phyloP scores from a whole-genome alignment of 2,888 invertebrate genomes.

The Onchidella celtica region DNA sequence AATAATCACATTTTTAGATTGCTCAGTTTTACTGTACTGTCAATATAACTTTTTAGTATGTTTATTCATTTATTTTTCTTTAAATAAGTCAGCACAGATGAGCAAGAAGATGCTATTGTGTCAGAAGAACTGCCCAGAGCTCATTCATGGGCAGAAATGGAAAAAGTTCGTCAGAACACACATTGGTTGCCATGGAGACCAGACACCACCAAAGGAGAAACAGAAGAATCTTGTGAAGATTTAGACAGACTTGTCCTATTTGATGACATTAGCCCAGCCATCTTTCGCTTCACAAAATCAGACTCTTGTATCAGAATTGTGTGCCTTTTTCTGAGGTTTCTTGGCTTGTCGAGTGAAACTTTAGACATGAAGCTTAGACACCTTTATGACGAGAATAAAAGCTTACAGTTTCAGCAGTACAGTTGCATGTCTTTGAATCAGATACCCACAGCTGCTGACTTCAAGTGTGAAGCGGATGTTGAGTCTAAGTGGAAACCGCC shows the following conservation, averaged over 20 bases:
- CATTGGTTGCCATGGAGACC: constrained; percentile 80
- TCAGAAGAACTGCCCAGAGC: constrained; percentile 55
- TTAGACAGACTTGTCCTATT: constrained; percentile 78
- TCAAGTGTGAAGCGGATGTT: constrained; percentile 22
- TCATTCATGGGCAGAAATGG: constrained; percentile 77
- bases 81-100: constrained; percentile 60
- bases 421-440: constrained; percentile 8
- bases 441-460: constrained; percentile 19
- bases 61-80: not conserved
- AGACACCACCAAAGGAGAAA: constrained; percentile 65
- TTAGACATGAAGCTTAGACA: constrained; percentile 29
- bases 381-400: not conserved
- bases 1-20: not conserved
- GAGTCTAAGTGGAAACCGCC: constrained; percentile 41
- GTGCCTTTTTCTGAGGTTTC: constrained; percentile 50
- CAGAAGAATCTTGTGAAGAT: constrained; percentile 80
- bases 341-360: constrained; percentile 41
- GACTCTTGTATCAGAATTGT: constrained; percentile 45
- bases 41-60: not conserved
- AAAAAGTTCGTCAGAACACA: constrained; percentile 72
- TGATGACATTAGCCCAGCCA: constrained; percentile 76
- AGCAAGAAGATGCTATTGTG: constrained; percentile 65
- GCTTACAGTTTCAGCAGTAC: constrained; percentile 40
- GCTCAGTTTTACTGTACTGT: not conserved
- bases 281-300: constrained; percentile 64